phyloP scores from a whole-genome alignment of 1,140 invertebrate genomes.

The Bombus ignitus region DNA sequence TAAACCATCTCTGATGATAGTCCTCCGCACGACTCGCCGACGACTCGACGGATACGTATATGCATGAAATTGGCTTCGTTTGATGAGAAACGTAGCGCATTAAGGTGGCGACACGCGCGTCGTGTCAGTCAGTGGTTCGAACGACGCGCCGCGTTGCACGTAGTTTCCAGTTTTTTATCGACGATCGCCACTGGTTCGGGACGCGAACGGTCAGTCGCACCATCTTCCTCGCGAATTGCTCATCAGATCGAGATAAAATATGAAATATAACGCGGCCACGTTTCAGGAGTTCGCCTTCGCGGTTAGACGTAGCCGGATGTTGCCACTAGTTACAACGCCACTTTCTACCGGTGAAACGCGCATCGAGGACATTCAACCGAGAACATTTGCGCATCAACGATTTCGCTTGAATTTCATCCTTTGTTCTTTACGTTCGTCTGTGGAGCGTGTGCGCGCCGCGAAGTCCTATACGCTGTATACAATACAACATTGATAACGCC shows the following conservation, averaged over 20 bases:
- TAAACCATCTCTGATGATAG: neutral
- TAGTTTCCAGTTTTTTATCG: neutral
- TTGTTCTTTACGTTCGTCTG: constrained; percentile 15
- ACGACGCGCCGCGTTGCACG: neutral
- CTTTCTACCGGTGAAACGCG: constrained; percentile 10
- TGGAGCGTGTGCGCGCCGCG: neutral
- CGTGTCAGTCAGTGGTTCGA: neutral
- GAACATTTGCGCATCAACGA: constrained; percentile 24
- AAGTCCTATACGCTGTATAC: neutral
- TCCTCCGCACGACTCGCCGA: neutral
- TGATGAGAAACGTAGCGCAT: neutral
- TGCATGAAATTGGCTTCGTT: neutral
- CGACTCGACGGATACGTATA: too few species aligned
- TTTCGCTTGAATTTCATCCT: constrained; percentile 25
- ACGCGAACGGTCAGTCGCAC: neutral
- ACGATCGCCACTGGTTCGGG: neutral
- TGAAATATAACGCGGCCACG: neutral
- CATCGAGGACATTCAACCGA: neutral
- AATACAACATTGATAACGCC: neutral
- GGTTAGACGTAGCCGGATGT: constrained; percentile 2
- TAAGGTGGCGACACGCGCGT: too few species aligned
- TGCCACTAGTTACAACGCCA: constrained; percentile 5
- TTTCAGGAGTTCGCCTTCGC: neutral
- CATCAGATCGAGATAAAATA: too few species aligned
- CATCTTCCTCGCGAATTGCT: neutral